A percentile compares a stretch with the other conserved stretches of the same genome.
phyloP scores from a whole-genome alignment of 2,888 invertebrate genomes.

The Platerodrilus igneus region DNA sequence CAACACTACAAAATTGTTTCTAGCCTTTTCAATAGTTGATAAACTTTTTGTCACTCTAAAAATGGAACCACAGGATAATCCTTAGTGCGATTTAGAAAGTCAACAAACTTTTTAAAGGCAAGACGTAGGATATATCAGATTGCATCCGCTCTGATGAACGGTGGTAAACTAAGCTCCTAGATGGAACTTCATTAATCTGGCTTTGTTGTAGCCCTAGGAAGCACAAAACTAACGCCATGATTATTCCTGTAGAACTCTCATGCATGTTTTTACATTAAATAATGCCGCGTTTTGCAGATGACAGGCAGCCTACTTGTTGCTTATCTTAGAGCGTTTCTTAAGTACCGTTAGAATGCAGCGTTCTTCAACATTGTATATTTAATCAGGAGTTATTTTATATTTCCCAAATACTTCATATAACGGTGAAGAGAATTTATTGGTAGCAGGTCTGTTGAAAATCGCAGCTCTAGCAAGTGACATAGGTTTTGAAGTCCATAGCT shows the following conservation, averaged over 20 bases:
- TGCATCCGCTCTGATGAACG: constrained; percentile 1
- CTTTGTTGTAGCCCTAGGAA: not conserved
- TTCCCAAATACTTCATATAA: not conserved
- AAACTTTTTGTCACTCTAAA: constrained; percentile 9
- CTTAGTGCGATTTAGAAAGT: too few relatives aligned
- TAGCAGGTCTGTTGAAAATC: constrained; percentile 1
- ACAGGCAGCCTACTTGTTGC: not conserved
- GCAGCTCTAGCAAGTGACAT: constrained; percentile 5
- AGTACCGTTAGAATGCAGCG: constrained; percentile 1
- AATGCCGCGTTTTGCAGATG: constrained; percentile 9
- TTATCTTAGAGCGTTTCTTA: not conserved
- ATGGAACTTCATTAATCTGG: constrained; percentile 1
- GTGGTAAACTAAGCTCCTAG: not conserved
- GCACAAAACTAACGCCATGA: constrained; percentile 8
- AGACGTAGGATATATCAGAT: not conserved
- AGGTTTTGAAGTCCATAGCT: too few relatives aligned
- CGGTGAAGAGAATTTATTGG: not conserved
- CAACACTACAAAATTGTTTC: not conserved
- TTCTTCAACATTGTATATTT: constrained; percentile 2
- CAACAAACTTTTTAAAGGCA: too few relatives aligned
- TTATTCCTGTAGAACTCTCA: constrained; percentile 5
- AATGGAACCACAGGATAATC: constrained; percentile 5
- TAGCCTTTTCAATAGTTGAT: constrained; percentile 1
- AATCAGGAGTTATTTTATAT: not conserved
- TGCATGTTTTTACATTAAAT: constrained; percentile 4